A percentile compares a stretch with the other conserved stretches of the same genome.
phyloP scores from a whole-genome alignment of 2,797 vertebrate species.

The Pteronotus mesoamericanus region DNA sequence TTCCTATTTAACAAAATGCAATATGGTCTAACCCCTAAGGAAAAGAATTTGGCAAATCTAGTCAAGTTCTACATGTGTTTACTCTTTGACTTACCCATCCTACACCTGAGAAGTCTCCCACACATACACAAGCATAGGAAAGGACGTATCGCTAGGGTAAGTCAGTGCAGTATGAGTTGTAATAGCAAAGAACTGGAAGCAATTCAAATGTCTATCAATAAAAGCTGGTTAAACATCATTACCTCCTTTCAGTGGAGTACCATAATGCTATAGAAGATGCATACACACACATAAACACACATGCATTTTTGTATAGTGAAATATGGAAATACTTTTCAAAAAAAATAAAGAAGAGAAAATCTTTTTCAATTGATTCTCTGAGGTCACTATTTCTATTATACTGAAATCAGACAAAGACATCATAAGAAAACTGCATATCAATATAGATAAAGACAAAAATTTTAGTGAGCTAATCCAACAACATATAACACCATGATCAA shows the following conservation, averaged over 20 bases:
- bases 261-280: background rate
- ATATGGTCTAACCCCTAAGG: background rate
- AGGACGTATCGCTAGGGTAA: background rate
- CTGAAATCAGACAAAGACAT: background rate
- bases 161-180: background rate
- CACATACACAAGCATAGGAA: background rate
- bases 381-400: background rate
- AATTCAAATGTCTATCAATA: background rate
- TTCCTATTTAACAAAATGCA: background rate
- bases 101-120: background rate
- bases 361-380: background rate
- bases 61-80: background rate
- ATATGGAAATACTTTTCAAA: background rate
- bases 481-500: background rate
- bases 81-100: constrained; percentile 2
- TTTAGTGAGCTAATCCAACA: background rate
- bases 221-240: background rate
- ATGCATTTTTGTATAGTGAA: background rate
- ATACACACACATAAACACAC: background rate
- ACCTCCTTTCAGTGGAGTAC: background rate
- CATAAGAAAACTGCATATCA: background rate
- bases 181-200: background rate
- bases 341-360: background rate
- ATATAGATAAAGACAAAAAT: background rate
- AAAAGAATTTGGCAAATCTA: background rate